Evolutionary conservation across 2,797 vertebrate species (phyloP).

Genomic region (Darevskia nairensis): DNA sequence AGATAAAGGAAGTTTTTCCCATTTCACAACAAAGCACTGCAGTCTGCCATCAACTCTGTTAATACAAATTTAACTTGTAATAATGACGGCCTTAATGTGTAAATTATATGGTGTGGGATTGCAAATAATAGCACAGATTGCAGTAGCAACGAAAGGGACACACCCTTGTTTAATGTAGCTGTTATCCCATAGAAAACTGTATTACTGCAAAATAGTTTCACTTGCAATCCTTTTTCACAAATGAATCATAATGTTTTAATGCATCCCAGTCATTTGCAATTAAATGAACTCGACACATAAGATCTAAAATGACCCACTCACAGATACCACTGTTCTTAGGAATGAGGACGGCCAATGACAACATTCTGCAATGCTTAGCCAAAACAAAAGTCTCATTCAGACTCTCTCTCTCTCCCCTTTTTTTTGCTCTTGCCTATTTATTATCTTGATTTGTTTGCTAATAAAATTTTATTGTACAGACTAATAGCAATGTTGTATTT

Average conservation of each 20-base stretch:
- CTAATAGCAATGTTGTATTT: constrained; percentile 51
- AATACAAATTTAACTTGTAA: constrained; percentile 65
- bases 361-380: background rate
- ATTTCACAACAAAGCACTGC: constrained; percentile 25
- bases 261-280: constrained; percentile 59
- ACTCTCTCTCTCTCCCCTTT: background rate
- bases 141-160: constrained; percentile 51
- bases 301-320: constrained; percentile 44
- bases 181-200: constrained; percentile 59
- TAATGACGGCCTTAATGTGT: constrained; percentile 65
- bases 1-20: background rate
- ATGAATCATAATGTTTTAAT: constrained; percentile 66
- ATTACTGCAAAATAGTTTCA: constrained; percentile 55
- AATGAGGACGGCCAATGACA: background rate
- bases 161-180: constrained; percentile 35
- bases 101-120: constrained; percentile 68
- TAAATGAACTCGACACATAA: constrained; percentile 60
- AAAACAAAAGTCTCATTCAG: constrained; percentile 28
- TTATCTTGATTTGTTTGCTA: constrained; percentile 59
- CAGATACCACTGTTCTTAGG: constrained; percentile 31
- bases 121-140: constrained; percentile 65
- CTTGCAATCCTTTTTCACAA: constrained; percentile 59
- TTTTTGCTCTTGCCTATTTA: constrained; percentile 44
- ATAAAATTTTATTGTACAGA: constrained; percentile 56
- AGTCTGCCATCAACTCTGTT: constrained; percentile 48